A percentile compares a stretch with the other conserved stretches of the same genome.
These are phyloP conservation scores for Taphrorychus bicolor DNA, from an alignment of 2,888 invertebrate species.

Conservation along the genomic window DNA sequence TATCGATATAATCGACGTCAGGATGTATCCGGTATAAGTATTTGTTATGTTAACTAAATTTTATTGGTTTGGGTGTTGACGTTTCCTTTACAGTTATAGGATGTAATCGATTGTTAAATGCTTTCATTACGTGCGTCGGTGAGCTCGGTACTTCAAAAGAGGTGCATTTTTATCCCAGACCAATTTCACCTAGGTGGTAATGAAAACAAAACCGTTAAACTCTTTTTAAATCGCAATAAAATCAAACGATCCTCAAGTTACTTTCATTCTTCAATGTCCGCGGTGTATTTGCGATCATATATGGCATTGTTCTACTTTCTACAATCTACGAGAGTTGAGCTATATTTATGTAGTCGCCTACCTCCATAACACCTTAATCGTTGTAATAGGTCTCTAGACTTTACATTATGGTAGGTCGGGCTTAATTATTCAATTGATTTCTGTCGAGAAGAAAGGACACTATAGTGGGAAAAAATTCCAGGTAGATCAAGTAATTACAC, in stretches of 20 bases:
- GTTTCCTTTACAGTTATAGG: background rate
- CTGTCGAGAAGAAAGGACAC: no score
- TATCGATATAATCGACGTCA: background rate
- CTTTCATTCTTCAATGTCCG: slow-evolving; percentile 14
- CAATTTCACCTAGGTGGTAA: background rate
- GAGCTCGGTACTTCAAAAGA: background rate
- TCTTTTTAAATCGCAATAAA: slow-evolving; percentile 2
- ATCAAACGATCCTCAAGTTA: slow-evolving; percentile 7
- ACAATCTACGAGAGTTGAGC: slow-evolving; percentile 13
- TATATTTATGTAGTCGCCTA: slow-evolving; percentile 9
- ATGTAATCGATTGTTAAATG: background rate
- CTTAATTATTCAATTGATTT: background rate
- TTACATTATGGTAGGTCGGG: slow-evolving; percentile 3
- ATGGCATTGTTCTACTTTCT: slow-evolving; percentile 23
- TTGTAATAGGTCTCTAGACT: slow-evolving; percentile 6
- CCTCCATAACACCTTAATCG: slow-evolving; percentile 18
- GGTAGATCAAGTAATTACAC: background rate
- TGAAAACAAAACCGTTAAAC: background rate
- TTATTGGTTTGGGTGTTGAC: background rate
- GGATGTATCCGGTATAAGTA: background rate
- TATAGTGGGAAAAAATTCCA: no score
- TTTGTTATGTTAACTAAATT: background rate
- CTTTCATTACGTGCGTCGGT: background rate
- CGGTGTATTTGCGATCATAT: slow-evolving; percentile 6
- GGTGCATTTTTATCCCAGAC: no score